Base-by-base conservation (phyloP, 1,140 invertebrate species). In the Achroia grisella region DNA sequence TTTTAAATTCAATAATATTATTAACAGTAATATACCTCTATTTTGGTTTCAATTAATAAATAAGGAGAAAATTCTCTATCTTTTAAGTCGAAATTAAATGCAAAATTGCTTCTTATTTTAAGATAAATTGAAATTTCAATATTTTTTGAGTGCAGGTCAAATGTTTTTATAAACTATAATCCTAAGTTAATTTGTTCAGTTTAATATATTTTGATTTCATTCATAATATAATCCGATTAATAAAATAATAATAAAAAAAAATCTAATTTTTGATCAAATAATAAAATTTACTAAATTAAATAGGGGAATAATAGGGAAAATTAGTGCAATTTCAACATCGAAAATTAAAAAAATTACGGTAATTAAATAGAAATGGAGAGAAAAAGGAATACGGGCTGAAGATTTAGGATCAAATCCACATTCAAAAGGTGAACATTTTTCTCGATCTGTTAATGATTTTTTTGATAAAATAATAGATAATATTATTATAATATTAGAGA, bases 341-440 rank as follows among this genome's bases (percentile, higher is more conserved):
- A 90, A 90, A 86, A 90, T 89, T 86, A 90, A 85, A 80, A 90
- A 91, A 86, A 91, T 88, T 70, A 89, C 79, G 11, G 86, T 77
- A 71, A 91, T 89, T 78, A 89, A 73, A 81, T 87, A 90, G 77
- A 90, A 91, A 75, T 88, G 88, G 49, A 89, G 40, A 6, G 87
- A 88, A 67, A 90, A 91, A 10, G 88, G 88, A 48, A 88, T 49
- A 17, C 88, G 88, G 10, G 83, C 62, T 8, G 70, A 84, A 36
- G 70, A 86, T 83, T 87, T 86, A 44, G 87, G 84, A 12, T 89
- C 85, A 86, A 91, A 91, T 69, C 89, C 89, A 82, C 89, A 90
- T 87, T 91, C 89, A 81, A 90, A 89, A 3, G 88, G 86, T 0
- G 80, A 86, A 33, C 37, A 69, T 89, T 90, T 90, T 89, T 89